Evolutionary conservation across 1,140 invertebrate genomes (phyloP), one percentile per base, ranked within the genome.

Genomic region (Acromyrmex charruanus): DNA sequence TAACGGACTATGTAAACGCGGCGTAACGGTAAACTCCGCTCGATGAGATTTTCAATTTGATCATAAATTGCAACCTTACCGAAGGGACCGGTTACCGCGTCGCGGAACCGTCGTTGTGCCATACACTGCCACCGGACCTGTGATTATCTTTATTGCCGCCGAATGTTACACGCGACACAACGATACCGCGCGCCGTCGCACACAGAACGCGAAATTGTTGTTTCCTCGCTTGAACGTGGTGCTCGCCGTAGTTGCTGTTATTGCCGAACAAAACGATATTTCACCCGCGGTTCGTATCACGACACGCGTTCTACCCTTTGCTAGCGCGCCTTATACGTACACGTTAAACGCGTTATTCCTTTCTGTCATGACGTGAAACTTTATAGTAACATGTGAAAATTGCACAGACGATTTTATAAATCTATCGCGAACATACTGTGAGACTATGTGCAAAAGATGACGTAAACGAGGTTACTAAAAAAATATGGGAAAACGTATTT

Each of bases 1-100:
- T 90, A 90, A 89, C 82, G 77, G 51, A 1, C 44, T 28, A 35
- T 35, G 28, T 59, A 39, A 75, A 80, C 72, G 75, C 21, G 31
- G 18, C 59, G 44, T 75, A 75, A 53, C 21, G 59, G 53, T 59
- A 63, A 65, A 65, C 80, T 69, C 85, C 63, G 44, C 25, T 49
- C 68, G 87, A 91, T 77, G 88, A 90, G 88, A 91, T 90, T 92
- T 91, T 91, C 91, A 66, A 87, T 77, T 80, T 58, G 81, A 31
- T 91, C 91, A 79, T 92, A 92, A 92, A 92, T 92, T 85, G 85
- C 49, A 28, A 51, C 65, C 65, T 31, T 28, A 7, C 18, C 63
- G 59, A 61, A 12, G 25, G 63, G 71, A 61, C 75, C 74, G 81
- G 71, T 77, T 35, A 86, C 51, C 28, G 35, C 51, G 53, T 51